Base-by-base conservation (phyloP, 2,797 vertebrate species). In the Onychomys arenicola region DNA sequence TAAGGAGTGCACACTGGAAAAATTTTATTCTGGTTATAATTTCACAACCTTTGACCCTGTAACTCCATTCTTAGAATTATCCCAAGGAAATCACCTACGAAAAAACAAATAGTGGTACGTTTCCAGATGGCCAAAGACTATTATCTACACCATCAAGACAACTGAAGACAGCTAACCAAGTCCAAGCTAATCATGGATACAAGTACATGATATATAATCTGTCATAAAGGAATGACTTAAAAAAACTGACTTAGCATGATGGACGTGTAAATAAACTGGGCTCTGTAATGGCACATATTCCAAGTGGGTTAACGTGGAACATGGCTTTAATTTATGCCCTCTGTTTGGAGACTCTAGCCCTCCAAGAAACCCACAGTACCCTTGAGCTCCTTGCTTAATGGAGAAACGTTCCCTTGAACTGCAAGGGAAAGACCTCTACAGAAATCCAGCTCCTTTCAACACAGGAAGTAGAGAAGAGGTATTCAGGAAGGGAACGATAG, bases 1-100 rank as follows among this genome's bases (percentile, higher is more conserved):
- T 91, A 96, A 94, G 63, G 65, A 95, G 23, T 67, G 46, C 59
- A 34, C 71, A 83, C 4, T 91, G 63, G 77, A n/a, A 95, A 59
- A 71, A 82, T 85, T 94, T 96, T 75, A 90, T 71, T 94, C 95
- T 81, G 75, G 37, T 86, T 83, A 94, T 82, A 93, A 96, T 87
- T 94, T 93, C 71, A 95, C 94, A 63, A 34, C 16, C 76, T 91
- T 78, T 95, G 65, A 90, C 34, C 37, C 71, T 88, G 0, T 84
- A 87, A 95, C 65, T 96, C 75, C 17, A 85, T 19, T 73, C 46
- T 27, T 96, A 95, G 43, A 96, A 86, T 84, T 96, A 94, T 85
- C n/a, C 34, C 75, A 94, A 95, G 78, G 37, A 96, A 96, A 90
- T 81, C 37, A 76, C n/a, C 75, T n/a, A 88, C 49, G n/a, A 67